A percentile compares a stretch with the other conserved stretches of the same genome.
Evolutionary conservation across 2,797 vertebrate species (phyloP).

Genomic region (Lepus townsendii): DNA sequence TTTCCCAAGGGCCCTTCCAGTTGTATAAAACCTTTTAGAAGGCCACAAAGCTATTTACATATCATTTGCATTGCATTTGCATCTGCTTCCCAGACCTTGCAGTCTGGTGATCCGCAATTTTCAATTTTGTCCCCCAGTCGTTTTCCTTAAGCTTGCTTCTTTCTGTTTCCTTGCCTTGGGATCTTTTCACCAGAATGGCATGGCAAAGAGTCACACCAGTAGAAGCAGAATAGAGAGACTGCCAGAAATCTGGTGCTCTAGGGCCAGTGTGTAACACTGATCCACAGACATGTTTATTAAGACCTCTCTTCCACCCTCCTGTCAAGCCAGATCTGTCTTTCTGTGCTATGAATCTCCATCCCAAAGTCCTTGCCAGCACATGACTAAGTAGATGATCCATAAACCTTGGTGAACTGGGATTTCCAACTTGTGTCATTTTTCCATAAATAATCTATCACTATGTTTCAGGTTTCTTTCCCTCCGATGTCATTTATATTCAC

Average conservation of each 20-base stretch:
- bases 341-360: constrained; percentile 41
- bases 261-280: background rate
- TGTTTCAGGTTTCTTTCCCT: constrained; percentile 51
- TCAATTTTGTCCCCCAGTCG: background rate
- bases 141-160: constrained; percentile 43
- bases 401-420: constrained; percentile 72
- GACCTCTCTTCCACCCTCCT: constrained; percentile 59
- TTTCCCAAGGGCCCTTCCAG: constrained; percentile 72
- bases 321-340: constrained; percentile 76
- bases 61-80: constrained; percentile 79
- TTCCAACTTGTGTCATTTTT: constrained; percentile 65
- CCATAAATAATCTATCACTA: constrained; percentile 64
- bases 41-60: constrained; percentile 73
- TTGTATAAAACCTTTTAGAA: constrained; percentile 69
- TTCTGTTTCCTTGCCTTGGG: background rate
- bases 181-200: constrained; percentile 41
- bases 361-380: background rate
- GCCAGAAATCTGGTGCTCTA: background rate
- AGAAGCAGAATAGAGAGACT: constrained; percentile 9
- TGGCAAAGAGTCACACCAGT: background rate
- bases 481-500: constrained; percentile 57
- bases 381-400: constrained; percentile 56
- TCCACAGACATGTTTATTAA: constrained; percentile 67
- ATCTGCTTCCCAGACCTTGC: constrained; percentile 52
- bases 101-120: constrained; percentile 32